Evolutionary conservation across 2,113 vertebrate species (phyloP).

Genomic region (Porphyrio hochstetteri): DNA sequence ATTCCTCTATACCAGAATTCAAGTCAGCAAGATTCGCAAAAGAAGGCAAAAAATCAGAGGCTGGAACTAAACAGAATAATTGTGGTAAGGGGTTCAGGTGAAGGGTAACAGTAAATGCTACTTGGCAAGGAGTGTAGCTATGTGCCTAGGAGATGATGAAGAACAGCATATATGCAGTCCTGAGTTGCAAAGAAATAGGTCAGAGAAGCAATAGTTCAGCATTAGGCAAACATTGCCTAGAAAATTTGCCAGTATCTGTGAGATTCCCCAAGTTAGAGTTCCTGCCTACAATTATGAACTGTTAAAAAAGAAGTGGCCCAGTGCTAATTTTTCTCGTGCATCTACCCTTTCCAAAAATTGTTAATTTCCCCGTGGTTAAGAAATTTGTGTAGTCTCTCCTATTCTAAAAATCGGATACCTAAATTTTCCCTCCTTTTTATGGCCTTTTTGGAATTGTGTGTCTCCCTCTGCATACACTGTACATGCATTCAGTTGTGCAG

Average conservation of each 20-base stretch:
- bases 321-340: not conserved
- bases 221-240: not conserved
- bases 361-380: slow-evolving; percentile 9
- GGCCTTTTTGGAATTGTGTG: slow-evolving; percentile 31
- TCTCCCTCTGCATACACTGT: slow-evolving; percentile 41
- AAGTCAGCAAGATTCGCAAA: not conserved
- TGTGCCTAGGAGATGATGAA: not conserved
- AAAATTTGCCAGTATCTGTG: slow-evolving; percentile 34
- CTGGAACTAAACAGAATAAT: not conserved
- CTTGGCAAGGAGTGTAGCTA: not conserved
- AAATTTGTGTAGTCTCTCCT: slow-evolving; percentile 44
- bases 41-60: not conserved
- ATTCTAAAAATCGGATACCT: slow-evolving; percentile 48
- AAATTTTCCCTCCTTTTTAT: slow-evolving; percentile 60
- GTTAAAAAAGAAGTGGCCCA: slow-evolving; percentile 27
- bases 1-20: not conserved
- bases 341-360: slow-evolving; percentile 5
- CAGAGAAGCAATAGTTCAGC: slow-evolving; percentile 26
- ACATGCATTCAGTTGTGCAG: slow-evolving; percentile 25
- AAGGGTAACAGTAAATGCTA: not conserved
- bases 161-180: slow-evolving; percentile 27
- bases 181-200: slow-evolving; percentile 21
- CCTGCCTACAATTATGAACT: not conserved
- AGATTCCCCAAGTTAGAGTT: not conserved
- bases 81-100: not conserved